Conservation (phyloP, 2,797 vertebrate species). For the Chiroxiphia lanceolata region DNA sequence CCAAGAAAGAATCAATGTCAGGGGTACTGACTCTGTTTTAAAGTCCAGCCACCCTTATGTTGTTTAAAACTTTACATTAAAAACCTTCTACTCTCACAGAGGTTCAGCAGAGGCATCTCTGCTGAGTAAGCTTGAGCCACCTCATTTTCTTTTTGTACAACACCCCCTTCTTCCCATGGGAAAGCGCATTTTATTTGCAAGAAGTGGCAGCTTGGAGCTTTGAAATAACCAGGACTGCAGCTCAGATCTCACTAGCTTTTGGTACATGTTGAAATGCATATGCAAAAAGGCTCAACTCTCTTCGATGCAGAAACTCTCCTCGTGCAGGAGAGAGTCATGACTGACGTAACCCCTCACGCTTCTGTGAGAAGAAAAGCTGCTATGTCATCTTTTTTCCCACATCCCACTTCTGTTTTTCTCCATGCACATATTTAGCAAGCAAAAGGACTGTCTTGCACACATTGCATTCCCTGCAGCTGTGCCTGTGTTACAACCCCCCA, state of each 20-base stretch:
- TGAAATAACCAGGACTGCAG: not conserved
- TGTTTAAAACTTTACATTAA: not conserved
- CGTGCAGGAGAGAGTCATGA: rapidly evolving
- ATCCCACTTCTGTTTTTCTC: not conserved
- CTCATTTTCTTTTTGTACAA: not conserved
- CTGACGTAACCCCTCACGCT: rapidly evolving
- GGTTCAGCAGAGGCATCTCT: not conserved
- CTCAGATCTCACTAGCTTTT: not conserved
- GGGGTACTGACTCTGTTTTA: not conserved
- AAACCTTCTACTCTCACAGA: not conserved
- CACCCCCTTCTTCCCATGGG: not conserved
- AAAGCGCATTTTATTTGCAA: not conserved
- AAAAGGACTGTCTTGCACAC: rapidly evolving
- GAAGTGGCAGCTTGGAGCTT: not conserved
- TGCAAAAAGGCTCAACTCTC: not conserved
- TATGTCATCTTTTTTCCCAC: not conserved
- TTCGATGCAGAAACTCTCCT: not conserved
- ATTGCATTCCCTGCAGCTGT: not conserved
- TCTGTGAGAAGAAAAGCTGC: not conserved
- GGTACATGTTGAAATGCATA: not conserved
- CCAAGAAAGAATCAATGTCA: not conserved
- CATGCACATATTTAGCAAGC: not conserved
- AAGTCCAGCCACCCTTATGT: not conserved
- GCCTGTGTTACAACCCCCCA: rapidly evolving
- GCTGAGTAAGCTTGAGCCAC: not conserved